Conservation (phyloP, 2,888 invertebrate species). For the Megastigmus dorsalis region DNA sequence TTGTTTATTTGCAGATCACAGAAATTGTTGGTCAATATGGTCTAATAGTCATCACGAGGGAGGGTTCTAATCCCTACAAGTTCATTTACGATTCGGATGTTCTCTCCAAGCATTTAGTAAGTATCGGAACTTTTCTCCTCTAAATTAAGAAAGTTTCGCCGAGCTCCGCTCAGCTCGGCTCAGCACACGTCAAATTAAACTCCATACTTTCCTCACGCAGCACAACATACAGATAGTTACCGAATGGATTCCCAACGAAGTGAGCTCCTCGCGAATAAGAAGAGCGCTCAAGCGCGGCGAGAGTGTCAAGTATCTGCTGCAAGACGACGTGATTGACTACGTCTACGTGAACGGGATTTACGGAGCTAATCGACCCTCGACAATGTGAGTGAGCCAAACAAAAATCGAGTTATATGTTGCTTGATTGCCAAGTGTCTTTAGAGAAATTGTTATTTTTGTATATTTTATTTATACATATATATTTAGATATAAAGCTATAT, state of each 20-base stretch:
- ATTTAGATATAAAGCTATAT: neutral
- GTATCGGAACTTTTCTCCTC: conserved; percentile 46
- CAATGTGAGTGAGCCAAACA: conserved; percentile 48
- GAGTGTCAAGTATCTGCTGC: conserved; percentile 90
- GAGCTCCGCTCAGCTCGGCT: neutral
- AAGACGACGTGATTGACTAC: conserved; percentile 89
- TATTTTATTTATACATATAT: conserved; percentile 15
- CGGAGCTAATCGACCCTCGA: conserved; percentile 71
- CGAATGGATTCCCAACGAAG: conserved; percentile 95
- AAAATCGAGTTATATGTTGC: conserved; percentile 21
- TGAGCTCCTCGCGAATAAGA: conserved; percentile 94
- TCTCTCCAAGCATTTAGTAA: conserved; percentile 89
- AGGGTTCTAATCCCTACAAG: conserved; percentile 88
- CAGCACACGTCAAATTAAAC: conserved; percentile 10
- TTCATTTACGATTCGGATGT: conserved; percentile 96
- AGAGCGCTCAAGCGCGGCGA: conserved; percentile 85
- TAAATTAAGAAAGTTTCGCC: neutral
- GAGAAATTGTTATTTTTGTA: conserved; percentile 40
- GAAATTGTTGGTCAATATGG: conserved; percentile 89
- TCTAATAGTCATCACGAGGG: conserved; percentile 90
- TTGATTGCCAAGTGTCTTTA: conserved; percentile 31
- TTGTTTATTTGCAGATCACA: conserved; percentile 32
- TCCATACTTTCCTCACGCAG: conserved; percentile 73
- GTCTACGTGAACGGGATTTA: conserved; percentile 84
- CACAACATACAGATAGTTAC: conserved; percentile 91